These are phyloP conservation scores for Marcusenius ussheri DNA, from an alignment of 2,113 vertebrate genomes.

Conservation along the genomic window DNA sequence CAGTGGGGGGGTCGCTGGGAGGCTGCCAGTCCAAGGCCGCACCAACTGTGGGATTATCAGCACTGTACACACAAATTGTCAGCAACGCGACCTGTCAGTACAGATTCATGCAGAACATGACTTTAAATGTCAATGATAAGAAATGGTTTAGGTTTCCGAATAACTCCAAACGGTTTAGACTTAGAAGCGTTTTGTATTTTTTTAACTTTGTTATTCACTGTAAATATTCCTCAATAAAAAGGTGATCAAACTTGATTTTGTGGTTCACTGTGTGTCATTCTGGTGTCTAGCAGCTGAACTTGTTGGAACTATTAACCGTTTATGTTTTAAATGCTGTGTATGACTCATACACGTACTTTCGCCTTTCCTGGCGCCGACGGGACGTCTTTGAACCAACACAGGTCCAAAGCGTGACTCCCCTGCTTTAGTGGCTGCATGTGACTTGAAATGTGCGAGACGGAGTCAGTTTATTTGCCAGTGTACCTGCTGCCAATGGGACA, in stretches of 20 bases:
- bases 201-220: slow-evolving; percentile 9
- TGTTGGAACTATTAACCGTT: neutral
- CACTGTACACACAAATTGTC: neutral
- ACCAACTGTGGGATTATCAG: neutral
- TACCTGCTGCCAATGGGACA: neutral
- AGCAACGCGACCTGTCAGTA: neutral
- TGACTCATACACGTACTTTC: neutral
- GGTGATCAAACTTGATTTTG: neutral
- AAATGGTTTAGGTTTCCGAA: slow-evolving; percentile 20
- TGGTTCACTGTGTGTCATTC: neutral
- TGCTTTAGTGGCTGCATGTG: neutral
- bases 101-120: slow-evolving; percentile 5
- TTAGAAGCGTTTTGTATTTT: neutral
- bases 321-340: neutral
- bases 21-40: neutral
- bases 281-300: neutral
- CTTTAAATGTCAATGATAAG: slow-evolving; percentile 6
- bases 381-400: neutral
- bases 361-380: neutral
- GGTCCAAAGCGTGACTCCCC: neutral
- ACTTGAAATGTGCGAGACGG: neutral
- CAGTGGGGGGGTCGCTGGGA: neutral
- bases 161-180: neutral
- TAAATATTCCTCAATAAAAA: slow-evolving; percentile 19
- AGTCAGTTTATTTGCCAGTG: neutral